Conservation (phyloP, 2,797 vertebrate species). For the Rachycentron canadum region DNA sequence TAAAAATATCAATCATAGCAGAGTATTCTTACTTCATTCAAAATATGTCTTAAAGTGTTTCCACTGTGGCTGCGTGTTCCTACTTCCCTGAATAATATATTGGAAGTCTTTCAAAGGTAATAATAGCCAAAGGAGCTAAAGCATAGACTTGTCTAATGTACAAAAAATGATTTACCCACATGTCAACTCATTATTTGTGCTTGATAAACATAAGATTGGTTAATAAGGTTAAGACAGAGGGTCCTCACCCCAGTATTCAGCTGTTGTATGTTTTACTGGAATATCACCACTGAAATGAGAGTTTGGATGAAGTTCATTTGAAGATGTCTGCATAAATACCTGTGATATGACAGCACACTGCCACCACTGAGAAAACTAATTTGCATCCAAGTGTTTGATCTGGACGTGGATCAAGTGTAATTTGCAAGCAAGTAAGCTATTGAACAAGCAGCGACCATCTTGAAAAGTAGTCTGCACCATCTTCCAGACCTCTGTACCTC, state of each 20-base stretch:
- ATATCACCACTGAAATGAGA: not conserved
- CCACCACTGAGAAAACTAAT: conserved; percentile 26
- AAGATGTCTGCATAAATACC: conserved; percentile 40
- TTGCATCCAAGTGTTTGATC: conserved; percentile 17
- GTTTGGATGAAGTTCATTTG: conserved; percentile 26
- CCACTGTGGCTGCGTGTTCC: not conserved
- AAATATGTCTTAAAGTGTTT: not conserved
- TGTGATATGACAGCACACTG: conserved; percentile 23
- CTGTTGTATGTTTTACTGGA: not conserved
- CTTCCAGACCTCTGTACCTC: not conserved
- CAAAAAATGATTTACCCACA: not conserved
- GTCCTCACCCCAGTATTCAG: not conserved
- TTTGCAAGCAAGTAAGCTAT: not conserved
- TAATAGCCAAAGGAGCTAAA: not conserved
- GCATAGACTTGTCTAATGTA: not conserved
- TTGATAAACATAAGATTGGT: not conserved
- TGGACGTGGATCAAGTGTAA: conserved; percentile 13
- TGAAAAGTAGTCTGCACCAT: not conserved
- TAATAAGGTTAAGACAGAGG: not conserved
- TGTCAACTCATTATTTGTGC: not conserved
- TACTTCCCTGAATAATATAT: not conserved
- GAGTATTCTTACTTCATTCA: too few relatives aligned
- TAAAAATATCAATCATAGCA: too few relatives aligned
- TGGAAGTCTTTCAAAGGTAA: not conserved
- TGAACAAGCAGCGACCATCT: conserved; percentile 11